Percentiles rank a stretch among this genome's conserved stretches.
Evolutionary conservation across 2,113 vertebrate genomes (phyloP).

Genomic region (Eolophus roseicapilla): DNA sequence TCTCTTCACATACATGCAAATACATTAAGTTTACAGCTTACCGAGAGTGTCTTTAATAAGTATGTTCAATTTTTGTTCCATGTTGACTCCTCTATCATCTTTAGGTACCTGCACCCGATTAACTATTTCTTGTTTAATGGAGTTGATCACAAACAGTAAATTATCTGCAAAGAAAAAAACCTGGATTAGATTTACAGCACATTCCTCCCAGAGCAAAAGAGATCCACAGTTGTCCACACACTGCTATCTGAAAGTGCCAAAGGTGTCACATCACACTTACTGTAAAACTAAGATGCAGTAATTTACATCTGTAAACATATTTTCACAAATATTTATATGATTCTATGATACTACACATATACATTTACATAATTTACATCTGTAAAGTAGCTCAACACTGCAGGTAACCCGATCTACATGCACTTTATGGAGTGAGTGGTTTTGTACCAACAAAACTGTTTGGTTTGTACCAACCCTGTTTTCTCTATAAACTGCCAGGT

Average conservation of each 20-base stretch:
- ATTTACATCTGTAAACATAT: neutral
- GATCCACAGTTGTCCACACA: neutral
- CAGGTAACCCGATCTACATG: neutral
- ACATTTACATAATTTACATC: neutral
- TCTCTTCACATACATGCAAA: neutral
- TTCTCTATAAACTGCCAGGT: neutral
- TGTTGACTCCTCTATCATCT: slow-evolving; percentile 84
- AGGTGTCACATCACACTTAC: neutral
- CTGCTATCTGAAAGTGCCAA: neutral
- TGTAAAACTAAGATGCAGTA: neutral
- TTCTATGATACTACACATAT: neutral
- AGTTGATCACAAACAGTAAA: slow-evolving; percentile 96
- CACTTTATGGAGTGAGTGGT: neutral
- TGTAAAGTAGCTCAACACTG: neutral
- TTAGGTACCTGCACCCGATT: slow-evolving; percentile 88
- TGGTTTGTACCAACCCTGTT: neutral
- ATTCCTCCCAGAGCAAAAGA: neutral
- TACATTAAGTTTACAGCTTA: slow-evolving; percentile 66
- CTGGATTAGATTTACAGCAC: neutral
- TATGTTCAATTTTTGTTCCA: slow-evolving; percentile 90
- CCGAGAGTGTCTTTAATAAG: slow-evolving; percentile 95
- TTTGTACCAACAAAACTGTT: neutral
- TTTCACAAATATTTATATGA: neutral
- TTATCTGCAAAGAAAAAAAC: slow-evolving; percentile 80
- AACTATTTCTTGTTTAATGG: slow-evolving; percentile 98